Percentiles rank a stretch among this genome's conserved stretches.
Evolutionary conservation across 2,797 vertebrate genomes (phyloP).

Genomic region (Hydrophis major): DNA sequence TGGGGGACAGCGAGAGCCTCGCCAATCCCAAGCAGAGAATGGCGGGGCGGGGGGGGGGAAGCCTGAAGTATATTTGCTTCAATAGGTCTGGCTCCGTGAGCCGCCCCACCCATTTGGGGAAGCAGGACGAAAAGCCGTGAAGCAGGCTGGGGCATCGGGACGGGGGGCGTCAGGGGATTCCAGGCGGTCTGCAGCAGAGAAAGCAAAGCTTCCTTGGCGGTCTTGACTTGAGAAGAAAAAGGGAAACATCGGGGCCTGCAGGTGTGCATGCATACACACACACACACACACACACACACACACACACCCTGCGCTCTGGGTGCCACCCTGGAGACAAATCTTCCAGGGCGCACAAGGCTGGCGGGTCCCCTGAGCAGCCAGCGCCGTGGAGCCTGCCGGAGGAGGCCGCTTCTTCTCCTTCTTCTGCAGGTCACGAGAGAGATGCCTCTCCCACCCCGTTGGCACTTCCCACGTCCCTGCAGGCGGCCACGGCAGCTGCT

Average conservation of each 20-base stretch:
- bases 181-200: not conserved
- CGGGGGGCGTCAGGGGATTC: not conserved
- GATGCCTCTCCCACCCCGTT: not conserved
- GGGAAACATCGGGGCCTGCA: not conserved
- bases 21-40: not conserved
- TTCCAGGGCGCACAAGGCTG: not conserved
- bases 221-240: not conserved
- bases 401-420: not conserved
- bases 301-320: no score
- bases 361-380: not conserved
- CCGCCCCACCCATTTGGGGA: not conserved
- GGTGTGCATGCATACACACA: not conserved
- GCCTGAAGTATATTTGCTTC: not conserved
- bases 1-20: not conserved
- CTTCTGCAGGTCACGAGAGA: not conserved
- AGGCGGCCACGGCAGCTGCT: accelerated
- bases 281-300: not conserved
- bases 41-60: not conserved
- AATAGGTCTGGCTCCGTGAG: not conserved
- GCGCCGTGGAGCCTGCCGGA: not conserved
- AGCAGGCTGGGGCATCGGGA: no score
- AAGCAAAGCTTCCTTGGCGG: not conserved
- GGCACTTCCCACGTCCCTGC: accelerated
- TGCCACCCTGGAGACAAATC: not conserved
- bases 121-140: not conserved